Conservation (phyloP, 2,888 invertebrate genomes). For the Noctua janthina region DNA sequence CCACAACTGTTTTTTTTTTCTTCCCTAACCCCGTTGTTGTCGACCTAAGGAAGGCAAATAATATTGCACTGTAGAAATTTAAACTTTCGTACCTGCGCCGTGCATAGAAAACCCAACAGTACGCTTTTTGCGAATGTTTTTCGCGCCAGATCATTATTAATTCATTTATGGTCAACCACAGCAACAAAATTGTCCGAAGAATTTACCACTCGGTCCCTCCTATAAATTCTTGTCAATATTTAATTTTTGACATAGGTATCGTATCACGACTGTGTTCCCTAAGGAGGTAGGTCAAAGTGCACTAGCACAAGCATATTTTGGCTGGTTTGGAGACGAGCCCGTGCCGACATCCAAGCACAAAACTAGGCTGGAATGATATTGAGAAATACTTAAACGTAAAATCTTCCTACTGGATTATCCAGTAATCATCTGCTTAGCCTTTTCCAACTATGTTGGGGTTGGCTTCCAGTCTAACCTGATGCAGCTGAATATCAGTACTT, state of each 20-base stretch:
- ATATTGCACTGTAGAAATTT: too few species aligned
- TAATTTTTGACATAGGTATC: not conserved
- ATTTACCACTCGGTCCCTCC: not conserved
- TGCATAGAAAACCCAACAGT: too few species aligned
- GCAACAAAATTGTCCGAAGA: not conserved
- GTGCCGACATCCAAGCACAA: not conserved
- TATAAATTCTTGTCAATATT: constrained; percentile 16
- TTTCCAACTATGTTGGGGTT: too few species aligned
- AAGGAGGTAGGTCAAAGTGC: not conserved
- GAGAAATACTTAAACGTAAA: not conserved
- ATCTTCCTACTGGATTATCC: not conserved
- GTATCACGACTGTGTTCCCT: not conserved
- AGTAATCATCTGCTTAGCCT: too few species aligned
- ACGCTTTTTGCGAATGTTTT: not conserved
- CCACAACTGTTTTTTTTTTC: too few species aligned
- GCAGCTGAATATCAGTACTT: too few species aligned
- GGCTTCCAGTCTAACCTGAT: too few species aligned
- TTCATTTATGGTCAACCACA: constrained; percentile 7
- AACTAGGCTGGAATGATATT: not conserved
- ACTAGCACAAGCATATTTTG: not conserved
- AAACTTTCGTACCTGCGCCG: too few species aligned
- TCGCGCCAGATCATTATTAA: not conserved
- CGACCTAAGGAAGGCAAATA: too few species aligned
- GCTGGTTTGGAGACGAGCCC: not conserved
- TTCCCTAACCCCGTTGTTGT: too few species aligned